A percentile compares a stretch with the other conserved stretches of the same genome.
phyloP scores from a whole-genome alignment of 2,113 vertebrate genomes.

The Channa argus region DNA sequence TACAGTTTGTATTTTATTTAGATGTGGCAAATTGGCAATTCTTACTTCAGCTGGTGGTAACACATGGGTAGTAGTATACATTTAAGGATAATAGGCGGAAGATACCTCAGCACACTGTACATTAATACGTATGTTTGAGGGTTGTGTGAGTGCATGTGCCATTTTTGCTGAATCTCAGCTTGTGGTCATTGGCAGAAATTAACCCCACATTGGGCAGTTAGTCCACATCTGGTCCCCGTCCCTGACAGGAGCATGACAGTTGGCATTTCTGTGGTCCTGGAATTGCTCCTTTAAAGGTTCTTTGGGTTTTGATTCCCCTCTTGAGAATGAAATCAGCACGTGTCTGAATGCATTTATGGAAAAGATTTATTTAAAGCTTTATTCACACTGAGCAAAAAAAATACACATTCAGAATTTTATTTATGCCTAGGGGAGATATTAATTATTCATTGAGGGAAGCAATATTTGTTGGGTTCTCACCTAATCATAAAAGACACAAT shows the following conservation, averaged over 20 bases:
- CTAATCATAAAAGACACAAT: conserved; percentile 26
- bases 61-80: background rate
- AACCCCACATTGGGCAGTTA: conserved; percentile 22
- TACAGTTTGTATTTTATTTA: background rate
- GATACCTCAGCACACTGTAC: background rate
- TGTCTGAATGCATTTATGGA: conserved; percentile 41
- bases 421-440: conserved; percentile 24
- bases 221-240: conserved; percentile 45
- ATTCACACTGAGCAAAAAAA: conserved; percentile 31
- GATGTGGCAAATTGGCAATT: too few species aligned
- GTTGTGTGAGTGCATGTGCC: background rate
- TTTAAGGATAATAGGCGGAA: background rate
- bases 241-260: conserved; percentile 61
- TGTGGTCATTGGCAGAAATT: background rate
- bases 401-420: conserved; percentile 48
- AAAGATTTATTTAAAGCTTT: conserved; percentile 36
- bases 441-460: conserved; percentile 49
- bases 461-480: conserved; percentile 11
- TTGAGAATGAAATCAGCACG: conserved; percentile 33
- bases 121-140: background rate
- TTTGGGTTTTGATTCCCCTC: conserved; percentile 28
- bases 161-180: conserved; percentile 9
- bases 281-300: conserved; percentile 57
- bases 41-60: background rate
- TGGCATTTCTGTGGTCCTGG: conserved; percentile 62